These are phyloP conservation scores for Arnoldichthys spilopterus DNA, from an alignment of 2,797 vertebrate genomes.

Conservation along the genomic window DNA sequence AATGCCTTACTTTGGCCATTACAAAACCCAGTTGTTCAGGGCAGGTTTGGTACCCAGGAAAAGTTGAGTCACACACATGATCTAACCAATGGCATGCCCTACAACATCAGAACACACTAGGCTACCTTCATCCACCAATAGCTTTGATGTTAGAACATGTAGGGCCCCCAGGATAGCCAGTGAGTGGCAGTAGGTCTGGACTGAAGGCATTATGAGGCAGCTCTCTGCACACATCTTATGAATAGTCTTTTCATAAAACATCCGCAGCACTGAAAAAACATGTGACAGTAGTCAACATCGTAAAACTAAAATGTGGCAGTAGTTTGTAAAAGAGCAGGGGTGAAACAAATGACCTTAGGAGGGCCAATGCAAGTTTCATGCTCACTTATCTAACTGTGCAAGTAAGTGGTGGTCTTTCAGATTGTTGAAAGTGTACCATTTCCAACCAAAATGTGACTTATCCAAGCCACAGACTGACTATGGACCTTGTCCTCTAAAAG, in stretches of 20 bases:
- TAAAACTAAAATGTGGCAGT: not conserved
- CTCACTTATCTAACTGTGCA: not conserved
- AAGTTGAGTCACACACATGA: slow-evolving; percentile 52
- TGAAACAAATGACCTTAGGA: too few species aligned
- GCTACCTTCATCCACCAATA: slow-evolving; percentile 26
- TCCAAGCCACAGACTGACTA: not conserved
- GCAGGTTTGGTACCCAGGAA: slow-evolving; percentile 23
- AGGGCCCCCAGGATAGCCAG: not conserved
- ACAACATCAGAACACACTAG: slow-evolving; percentile 20
- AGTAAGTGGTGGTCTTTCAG: not conserved
- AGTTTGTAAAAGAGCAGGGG: not conserved
- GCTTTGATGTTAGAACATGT: slow-evolving; percentile 18
- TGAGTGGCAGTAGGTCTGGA: not conserved
- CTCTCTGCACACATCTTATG: slow-evolving; percentile 9
- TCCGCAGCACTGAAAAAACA: not conserved
- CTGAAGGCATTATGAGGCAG: not conserved
- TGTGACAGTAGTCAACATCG: not conserved
- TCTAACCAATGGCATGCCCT: slow-evolving; percentile 33
- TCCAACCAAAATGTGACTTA: not conserved
- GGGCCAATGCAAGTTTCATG: not conserved
- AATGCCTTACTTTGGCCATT: not conserved
- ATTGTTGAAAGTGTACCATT: not conserved
- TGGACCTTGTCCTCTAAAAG: not conserved
- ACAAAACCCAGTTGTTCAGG: slow-evolving; percentile 20
- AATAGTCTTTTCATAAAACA: slow-evolving; percentile 40